Base-by-base conservation (phyloP, 92 coral and sea anemone genomes). In the Pocillopora meandrina region DNA sequence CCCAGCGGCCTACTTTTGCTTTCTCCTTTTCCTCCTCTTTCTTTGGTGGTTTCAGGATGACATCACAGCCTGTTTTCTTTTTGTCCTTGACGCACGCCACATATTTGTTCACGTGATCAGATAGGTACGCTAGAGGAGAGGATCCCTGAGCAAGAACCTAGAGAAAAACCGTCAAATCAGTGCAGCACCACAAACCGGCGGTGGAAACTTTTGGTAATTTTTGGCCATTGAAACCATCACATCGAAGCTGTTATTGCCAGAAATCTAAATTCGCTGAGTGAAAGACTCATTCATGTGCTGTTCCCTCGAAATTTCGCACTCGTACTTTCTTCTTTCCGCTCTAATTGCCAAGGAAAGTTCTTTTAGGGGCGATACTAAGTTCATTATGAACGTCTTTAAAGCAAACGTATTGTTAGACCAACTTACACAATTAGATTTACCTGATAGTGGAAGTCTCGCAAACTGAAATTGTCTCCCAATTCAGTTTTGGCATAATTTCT, bases 391-490 rank as follows among this genome's bases (percentile, higher is more conserved):
- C 52, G 5, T 42, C 52, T 42, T 42, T 10, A 4, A n/a, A 65
- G 71, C 35, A 65, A 8, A 13, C 10, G 34, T 7, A 33, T n/a
- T 23, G 31, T 21, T 10, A 65, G 26, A 17, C 69, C 9, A 72
- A 7, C 52, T 42, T 42, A 42, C 52, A 42, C 8, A 42, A 42
- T 3, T 42, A 42, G 52, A 58, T 35, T 49, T 56, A 83, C 88
- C 85, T 93, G 96, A 74, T 90, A 93, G 59, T 93, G 96, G 76
- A 93, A 93, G 10, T 93, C 94, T 49, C 85, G 87, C 26, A 93
- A 73, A 62, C 83, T 79, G 79, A 93, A 93, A 1, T 78, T 77
- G 0, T 88, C 79, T 14, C 77, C 85, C 47, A 93, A 81, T 15
- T 62, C 20, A 3, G 33, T 56, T 10, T 81, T 77, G 19, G 97